phyloP scores from a whole-genome alignment of 2,113 vertebrate species.

The Heterochromis multidens region DNA sequence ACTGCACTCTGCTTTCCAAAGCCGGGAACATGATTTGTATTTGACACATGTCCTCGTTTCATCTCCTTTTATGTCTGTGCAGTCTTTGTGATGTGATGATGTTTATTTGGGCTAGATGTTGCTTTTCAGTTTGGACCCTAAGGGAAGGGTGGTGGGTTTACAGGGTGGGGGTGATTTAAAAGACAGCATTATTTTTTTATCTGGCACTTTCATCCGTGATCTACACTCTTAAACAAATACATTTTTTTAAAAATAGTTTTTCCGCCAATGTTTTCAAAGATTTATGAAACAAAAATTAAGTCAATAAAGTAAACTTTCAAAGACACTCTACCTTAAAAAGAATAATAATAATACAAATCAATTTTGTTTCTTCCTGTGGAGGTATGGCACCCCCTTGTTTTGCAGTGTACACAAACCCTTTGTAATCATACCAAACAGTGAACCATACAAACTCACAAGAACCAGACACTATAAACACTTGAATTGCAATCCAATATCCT shows the following conservation, averaged over 20 bases:
- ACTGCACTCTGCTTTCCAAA: constrained; percentile 27
- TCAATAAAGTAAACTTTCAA: background rate
- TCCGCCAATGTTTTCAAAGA: background rate
- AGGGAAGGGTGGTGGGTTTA: background rate
- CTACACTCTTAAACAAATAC: background rate
- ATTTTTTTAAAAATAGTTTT: background rate
- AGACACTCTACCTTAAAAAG: background rate
- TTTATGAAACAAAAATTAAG: constrained; percentile 6
- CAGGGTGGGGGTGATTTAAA: background rate
- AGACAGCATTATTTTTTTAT: constrained; percentile 15
- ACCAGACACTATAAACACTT: constrained; percentile 52
- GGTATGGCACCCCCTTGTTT: background rate
- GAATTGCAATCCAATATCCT: constrained; percentile 63
- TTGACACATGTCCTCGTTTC: constrained; percentile 67
- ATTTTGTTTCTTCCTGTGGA: background rate
- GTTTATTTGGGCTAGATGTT: constrained; percentile 53
- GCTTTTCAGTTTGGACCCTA: constrained; percentile 23
- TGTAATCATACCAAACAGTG: constrained; percentile 37
- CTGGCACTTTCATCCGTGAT: background rate
- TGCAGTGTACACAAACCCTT: background rate
- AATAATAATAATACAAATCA: background rate
- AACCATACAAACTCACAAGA: constrained; percentile 12
- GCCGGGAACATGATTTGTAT: constrained; percentile 57
- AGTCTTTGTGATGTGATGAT: constrained; percentile 41
- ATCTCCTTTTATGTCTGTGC: constrained; percentile 43